Conservation (phyloP, 2,113 vertebrate genomes). For the Neoarius graeffei region DNA sequence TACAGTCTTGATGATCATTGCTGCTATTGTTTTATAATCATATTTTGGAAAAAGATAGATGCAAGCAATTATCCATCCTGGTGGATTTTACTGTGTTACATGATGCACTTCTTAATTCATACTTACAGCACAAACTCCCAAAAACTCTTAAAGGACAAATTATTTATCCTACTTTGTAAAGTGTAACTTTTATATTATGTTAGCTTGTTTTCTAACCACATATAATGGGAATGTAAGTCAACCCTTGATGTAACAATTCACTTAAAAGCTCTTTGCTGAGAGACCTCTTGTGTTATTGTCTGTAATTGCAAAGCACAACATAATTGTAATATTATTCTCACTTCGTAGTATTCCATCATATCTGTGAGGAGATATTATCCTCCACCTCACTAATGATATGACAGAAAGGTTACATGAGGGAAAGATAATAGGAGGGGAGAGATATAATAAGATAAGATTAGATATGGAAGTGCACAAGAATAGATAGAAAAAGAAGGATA, state of each 20-base stretch:
- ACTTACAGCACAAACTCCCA: neutral
- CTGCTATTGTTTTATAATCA: neutral
- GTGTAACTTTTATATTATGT: conserved; percentile 25
- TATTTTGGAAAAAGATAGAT: neutral
- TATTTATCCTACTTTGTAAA: conserved; percentile 6
- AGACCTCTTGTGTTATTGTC: conserved; percentile 39
- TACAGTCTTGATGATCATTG: neutral
- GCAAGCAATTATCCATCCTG: neutral
- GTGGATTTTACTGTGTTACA: neutral
- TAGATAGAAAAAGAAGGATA: conserved; percentile 50
- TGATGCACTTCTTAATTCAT: neutral
- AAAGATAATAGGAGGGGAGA: conserved; percentile 49
- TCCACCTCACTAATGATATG: conserved; percentile 49
- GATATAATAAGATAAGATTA: conserved; percentile 58
- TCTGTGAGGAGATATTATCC: conserved; percentile 50
- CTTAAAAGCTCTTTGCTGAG: conserved; percentile 38
- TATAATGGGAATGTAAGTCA: conserved; percentile 12
- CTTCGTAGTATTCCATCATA: conserved; percentile 45
- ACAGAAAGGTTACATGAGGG: conserved; percentile 48
- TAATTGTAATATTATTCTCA: conserved; percentile 51
- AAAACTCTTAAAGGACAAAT: neutral
- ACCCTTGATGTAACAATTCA: conserved; percentile 35
- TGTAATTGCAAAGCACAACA: conserved; percentile 47
- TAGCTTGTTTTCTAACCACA: conserved; percentile 11
- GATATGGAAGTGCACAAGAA: conserved; percentile 52